Conservation (phyloP, 2,888 invertebrate species). For the Melanophora roralis region DNA sequence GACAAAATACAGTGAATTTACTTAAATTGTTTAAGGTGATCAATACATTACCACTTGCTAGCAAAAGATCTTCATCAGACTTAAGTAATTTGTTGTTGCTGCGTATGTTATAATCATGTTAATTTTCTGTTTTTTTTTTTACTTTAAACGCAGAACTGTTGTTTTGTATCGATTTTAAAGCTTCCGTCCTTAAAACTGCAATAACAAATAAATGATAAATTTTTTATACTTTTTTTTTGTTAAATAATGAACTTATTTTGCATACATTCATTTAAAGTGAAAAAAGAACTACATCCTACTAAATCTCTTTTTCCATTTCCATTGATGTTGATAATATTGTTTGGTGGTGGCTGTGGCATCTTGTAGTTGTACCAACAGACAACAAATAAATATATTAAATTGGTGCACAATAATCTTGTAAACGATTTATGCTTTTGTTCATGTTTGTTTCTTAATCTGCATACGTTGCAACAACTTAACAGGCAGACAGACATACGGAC, state of each 20-base stretch:
- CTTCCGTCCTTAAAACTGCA: constrained; percentile 59
- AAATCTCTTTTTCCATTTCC: constrained; percentile 25
- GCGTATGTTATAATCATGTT: constrained; percentile 42
- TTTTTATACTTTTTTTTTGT: constrained; percentile 27
- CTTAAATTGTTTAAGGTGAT: constrained; percentile 49
- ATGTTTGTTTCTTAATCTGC: constrained; percentile 60
- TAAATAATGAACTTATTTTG: constrained; percentile 56
- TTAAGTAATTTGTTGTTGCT: constrained; percentile 15
- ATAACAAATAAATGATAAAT: constrained; percentile 52
- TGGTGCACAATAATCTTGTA: constrained; percentile 62
- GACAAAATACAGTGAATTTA: constrained; percentile 55
- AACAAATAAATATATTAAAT: constrained; percentile 61
- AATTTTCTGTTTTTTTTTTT: constrained; percentile 22
- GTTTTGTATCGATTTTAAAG: constrained; percentile 66
- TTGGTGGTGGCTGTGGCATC: constrained; percentile 7
- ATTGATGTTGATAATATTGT: constrained; percentile 48
- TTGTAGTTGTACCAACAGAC: constrained; percentile 29
- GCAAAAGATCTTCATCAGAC: constrained; percentile 47
- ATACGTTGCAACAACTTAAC: constrained; percentile 24
- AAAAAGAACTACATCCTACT: constrained; percentile 36
- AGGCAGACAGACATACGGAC: neutral
- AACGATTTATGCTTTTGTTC: constrained; percentile 63
- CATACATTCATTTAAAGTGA: constrained; percentile 39
- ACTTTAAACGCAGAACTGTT: constrained; percentile 30
- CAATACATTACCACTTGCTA: constrained; percentile 56